Conservation (phyloP, 2,113 vertebrate species). For the Caranx melampygus region DNA sequence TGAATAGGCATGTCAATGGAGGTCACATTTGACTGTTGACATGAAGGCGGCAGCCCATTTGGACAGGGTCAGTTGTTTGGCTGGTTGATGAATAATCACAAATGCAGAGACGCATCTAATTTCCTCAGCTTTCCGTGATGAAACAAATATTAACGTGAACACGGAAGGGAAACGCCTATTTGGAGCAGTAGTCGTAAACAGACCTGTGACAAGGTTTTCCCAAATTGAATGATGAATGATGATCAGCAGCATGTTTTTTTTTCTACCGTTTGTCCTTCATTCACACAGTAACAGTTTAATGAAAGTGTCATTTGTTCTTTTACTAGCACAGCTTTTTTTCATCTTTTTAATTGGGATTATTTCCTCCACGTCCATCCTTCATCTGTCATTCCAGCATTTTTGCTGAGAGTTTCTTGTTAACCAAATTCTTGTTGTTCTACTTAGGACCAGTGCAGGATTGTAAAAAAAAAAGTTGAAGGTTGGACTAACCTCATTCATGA, state of each 20-base stretch:
- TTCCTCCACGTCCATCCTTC: not conserved
- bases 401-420: not conserved
- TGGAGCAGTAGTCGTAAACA: constrained; percentile 29
- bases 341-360: not conserved
- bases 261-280: not conserved
- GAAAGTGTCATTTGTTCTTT: not conserved
- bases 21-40: no score
- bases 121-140: no score
- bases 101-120: no score
- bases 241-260: constrained; percentile 1
- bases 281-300: not conserved
- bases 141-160: no score
- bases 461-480: not conserved
- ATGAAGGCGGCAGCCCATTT: no score
- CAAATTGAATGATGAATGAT: not conserved
- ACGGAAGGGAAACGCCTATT: not conserved
- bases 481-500: not conserved
- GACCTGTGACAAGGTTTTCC: not conserved
- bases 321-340: not conserved
- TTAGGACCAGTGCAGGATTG: not conserved
- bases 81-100: no score
- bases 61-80: no score
- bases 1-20: not conserved
- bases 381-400: not conserved
- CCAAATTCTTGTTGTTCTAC: not conserved